Evolutionary conservation across 2,113 vertebrate genomes (phyloP), one percentile per base, ranked within the genome.

Genomic region (Nettapus auritus): DNA sequence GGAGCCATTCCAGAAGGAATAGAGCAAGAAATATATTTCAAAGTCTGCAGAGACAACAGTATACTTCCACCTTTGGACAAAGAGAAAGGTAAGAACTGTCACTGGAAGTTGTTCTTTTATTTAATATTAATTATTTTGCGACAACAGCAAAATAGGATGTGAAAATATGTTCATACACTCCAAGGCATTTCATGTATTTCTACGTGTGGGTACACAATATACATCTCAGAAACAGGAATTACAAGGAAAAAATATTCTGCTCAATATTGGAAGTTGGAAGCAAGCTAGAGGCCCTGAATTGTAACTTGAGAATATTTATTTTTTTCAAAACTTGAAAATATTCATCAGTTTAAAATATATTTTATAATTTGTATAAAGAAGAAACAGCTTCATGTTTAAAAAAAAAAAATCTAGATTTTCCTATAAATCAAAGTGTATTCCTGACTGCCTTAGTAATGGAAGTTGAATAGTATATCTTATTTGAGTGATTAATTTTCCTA

Each of bases 11-110:
- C 99, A 1, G 99, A 99, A 82, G 99, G 98, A 52, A 98, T 99
- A 82, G 99, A 99, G 91, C 99, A 99, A 97, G 99, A 99, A 97
- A 99, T 99, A 95, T 99, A 99, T 98, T 99, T 99, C 97, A 99
- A 99, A 98, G 99, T 99, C 97, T 99, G 99, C 98, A 98, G 99
- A 89, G 99, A 99, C 98, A 99, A 99, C 98, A 99, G 99, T 97
- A 99, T 99, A 97, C 98, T 99, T 82, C 99, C 99, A 63, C 99
- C 99, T 56, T 98, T 99, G 63, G 99, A 99, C 98, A 99, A 99
- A 97, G 99, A 99, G 97, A 99, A 99, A 99, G 99, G 99, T 99
- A 91, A 97, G 89, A 86, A 19, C 25, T 87, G 31, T 46, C 11
- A 22, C 48, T 78, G 28, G 56, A 38, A 2, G 0, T n/a, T 63